Evolutionary conservation across 2,888 invertebrate species (phyloP), one percentile per base, ranked within the genome.

Genomic region (Pimpla rufipes): DNA sequence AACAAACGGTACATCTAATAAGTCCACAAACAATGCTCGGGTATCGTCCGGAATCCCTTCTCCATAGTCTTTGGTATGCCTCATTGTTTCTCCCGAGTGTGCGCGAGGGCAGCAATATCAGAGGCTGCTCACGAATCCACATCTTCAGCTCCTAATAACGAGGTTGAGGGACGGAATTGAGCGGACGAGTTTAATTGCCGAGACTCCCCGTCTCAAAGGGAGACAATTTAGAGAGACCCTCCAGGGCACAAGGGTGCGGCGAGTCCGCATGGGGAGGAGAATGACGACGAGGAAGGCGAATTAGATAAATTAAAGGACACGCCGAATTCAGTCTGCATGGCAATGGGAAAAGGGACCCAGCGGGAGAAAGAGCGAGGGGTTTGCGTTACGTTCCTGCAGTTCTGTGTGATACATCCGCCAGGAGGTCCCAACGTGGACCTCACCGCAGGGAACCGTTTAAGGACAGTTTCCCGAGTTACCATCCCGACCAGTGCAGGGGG

Each of bases 231-330:
- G 10, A 8, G 10, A 8, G 52, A 37, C 18, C 37, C 55, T 40
- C 52, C 4, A 40, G 35, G 11, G 37, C 6, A 21, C 18, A 52
- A 37, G 16, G 37, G 52, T 13, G 10, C 10, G 16, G 5, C 1
- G 6, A 35, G 47, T n/a, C n/a, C n/a, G n/a, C 5, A 5, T n/a
- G 5, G 1, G n/a, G 35, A 35, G 35, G 37, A n/a, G 37, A n/a
- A 59, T 59, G 59, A 37, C 35, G 59, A 59, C 35, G 59, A 37
- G 35, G 59, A n/a, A 59, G n/a, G 59, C 59, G 35, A 16, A 37
- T 59, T 59, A 37, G 40, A 79, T 29, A 55, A 79, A 79, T 79
- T 71, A 66, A 55, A 55, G 71, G 52, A 64, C 23, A 45, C 21
- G 13, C 35, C 45, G 55, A 57, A 67, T 67, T 55, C 23, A 23